A percentile compares a stretch with the other conserved stretches of the same genome.
These are phyloP conservation scores for Eulemur albifrons DNA, from an alignment of 2,797 vertebrate species.

Conservation along the genomic window DNA sequence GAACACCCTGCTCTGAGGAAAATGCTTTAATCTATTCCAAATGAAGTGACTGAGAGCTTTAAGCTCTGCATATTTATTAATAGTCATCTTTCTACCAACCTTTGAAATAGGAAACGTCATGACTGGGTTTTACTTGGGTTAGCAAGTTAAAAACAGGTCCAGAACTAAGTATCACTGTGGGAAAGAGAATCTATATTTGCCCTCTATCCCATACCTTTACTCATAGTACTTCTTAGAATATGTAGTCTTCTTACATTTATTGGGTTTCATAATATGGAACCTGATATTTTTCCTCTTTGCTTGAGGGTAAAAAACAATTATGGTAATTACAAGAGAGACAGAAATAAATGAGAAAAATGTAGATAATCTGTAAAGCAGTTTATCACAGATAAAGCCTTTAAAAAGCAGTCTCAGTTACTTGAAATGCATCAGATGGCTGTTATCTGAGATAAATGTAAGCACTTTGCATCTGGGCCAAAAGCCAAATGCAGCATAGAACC, in stretches of 20 bases:
- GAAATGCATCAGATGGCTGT: constrained; percentile 40
- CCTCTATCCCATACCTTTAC: not conserved
- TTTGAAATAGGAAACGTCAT: not conserved
- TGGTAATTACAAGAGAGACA: constrained; percentile 23
- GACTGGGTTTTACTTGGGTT: constrained; percentile 15
- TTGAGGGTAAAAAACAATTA: constrained; percentile 35
- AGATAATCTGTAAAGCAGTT: constrained; percentile 44
- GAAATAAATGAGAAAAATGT: constrained; percentile 31
- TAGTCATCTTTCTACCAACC: not conserved
- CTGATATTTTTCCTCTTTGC: constrained; percentile 26
- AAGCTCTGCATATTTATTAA: not conserved
- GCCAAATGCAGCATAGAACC: constrained; percentile 34
- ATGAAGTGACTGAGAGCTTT: not conserved
- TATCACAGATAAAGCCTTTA: constrained; percentile 43
- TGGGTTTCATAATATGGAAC: not conserved
- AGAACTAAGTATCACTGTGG: constrained; percentile 18
- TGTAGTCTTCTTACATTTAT: not conserved
- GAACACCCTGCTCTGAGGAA: not conserved
- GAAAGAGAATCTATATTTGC: not conserved
- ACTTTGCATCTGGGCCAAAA: constrained; percentile 20
- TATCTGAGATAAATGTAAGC: constrained; percentile 46
- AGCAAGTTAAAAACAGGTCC: not conserved
- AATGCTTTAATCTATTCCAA: not conserved
- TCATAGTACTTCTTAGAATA: not conserved
- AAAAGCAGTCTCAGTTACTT: constrained; percentile 55